Conservation (phyloP, 1,140 invertebrate species). For the Lepidurus couesii region DNA sequence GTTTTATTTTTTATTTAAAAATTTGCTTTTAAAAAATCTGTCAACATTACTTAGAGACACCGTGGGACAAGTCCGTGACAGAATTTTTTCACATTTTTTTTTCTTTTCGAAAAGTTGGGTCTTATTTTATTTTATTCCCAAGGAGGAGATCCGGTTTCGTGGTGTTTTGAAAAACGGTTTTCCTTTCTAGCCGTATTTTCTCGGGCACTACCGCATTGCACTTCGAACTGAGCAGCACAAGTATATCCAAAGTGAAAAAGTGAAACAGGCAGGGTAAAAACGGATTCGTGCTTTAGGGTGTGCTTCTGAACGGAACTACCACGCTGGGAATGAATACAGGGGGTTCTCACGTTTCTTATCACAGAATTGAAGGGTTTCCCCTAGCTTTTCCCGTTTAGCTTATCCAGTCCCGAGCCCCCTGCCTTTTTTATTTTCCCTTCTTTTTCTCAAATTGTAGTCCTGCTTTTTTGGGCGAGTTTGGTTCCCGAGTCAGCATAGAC, state of each 20-base stretch:
- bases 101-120: not conserved
- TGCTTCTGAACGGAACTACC: conserved; percentile 12
- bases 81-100: not conserved
- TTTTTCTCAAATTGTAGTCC: no score
- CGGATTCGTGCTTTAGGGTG: conserved; percentile 4
- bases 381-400: not conserved
- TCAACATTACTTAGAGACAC: not conserved
- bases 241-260: not conserved
- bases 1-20: not conserved
- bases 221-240: not conserved
- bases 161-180: not conserved
- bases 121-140: not conserved
- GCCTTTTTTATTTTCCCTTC: no score
- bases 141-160: not conserved
- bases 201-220: not conserved
- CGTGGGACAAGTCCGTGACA: not conserved
- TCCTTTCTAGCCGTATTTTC: not conserved
- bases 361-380: not conserved
- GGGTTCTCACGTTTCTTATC: conserved; percentile 8
- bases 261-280: not conserved
- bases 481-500: no score
- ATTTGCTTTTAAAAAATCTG: not conserved
- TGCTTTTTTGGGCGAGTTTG: no score
- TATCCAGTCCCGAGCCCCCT: not conserved
- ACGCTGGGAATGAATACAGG: conserved; percentile 2